Percentiles rank a stretch among this genome's conserved stretches.
phyloP scores from a whole-genome alignment of 2,888 invertebrate genomes.

The Nomada ferruginata region DNA sequence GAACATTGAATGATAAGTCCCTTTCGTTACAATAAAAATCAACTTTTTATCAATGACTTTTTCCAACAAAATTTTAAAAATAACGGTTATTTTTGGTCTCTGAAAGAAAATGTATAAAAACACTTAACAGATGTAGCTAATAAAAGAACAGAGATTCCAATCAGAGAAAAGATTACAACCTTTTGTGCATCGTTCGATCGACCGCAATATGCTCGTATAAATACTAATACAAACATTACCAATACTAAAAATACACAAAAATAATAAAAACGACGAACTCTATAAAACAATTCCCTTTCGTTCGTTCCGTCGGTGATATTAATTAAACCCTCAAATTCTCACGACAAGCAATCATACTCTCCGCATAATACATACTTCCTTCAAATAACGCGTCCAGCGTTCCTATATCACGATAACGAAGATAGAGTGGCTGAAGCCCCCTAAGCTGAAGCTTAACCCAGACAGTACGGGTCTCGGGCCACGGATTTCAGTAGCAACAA shows the following conservation, averaged over 20 bases:
- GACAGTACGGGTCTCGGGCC: slow-evolving; percentile 12
- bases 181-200: too few relatives aligned
- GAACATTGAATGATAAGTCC: too few relatives aligned
- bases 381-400: background rate
- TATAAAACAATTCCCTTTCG: background rate
- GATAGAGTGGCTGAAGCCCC: slow-evolving; percentile 4
- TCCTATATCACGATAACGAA: slow-evolving; percentile 34
- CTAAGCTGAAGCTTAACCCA: slow-evolving; percentile 19
- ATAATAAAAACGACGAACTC: background rate
- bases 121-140: too few relatives aligned
- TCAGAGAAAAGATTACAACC: too few relatives aligned
- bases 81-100: too few relatives aligned
- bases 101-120: too few relatives aligned
- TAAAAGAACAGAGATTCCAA: too few relatives aligned
- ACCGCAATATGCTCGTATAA: too few relatives aligned
- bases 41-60: too few relatives aligned
- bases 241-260: background rate
- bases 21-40: too few relatives aligned
- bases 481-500: slow-evolving; percentile 43
- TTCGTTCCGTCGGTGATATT: background rate
- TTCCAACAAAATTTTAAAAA: too few relatives aligned
- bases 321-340: background rate
- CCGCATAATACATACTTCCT: background rate
- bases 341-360: background rate
- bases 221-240: too few relatives aligned